phyloP scores from a whole-genome alignment of 1,140 invertebrate genomes.

The Scylla paramamosain region DNA sequence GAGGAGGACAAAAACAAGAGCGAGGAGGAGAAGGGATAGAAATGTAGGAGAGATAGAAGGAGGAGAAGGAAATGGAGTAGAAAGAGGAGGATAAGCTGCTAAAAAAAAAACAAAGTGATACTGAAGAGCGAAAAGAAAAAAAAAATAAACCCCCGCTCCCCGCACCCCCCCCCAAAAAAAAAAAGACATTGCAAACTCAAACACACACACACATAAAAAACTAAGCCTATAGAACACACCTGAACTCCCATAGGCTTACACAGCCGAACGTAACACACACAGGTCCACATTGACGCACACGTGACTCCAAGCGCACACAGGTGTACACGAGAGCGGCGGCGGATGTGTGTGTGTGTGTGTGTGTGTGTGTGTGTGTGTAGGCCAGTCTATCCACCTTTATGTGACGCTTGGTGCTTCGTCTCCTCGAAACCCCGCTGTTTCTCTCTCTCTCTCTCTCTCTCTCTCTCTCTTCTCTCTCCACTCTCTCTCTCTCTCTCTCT shows the following conservation, averaged over 20 bases:
- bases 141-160: too few relatives aligned
- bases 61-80: neutral
- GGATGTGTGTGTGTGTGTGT: neutral
- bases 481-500: conserved; percentile 42
- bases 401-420: neutral
- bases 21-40: neutral
- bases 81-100: too few relatives aligned
- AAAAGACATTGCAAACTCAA: too few relatives aligned
- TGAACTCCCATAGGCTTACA: too few relatives aligned
- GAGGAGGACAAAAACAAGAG: neutral
- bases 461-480: conserved; percentile 35
- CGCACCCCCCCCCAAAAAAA: too few relatives aligned
- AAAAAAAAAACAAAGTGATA: too few relatives aligned
- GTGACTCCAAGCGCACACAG: neutral
- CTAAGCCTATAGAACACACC: too few relatives aligned
- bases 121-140: too few relatives aligned
- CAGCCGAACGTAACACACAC: too few relatives aligned
- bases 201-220: too few relatives aligned
- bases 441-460: conserved; percentile 40
- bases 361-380: neutral
- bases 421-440: neutral
- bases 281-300: neutral
- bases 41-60: neutral
- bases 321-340: neutral
- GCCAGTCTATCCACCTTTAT: neutral